Evolutionary conservation across 2,888 invertebrate genomes (phyloP).

Genomic region (Alcis repandata): DNA sequence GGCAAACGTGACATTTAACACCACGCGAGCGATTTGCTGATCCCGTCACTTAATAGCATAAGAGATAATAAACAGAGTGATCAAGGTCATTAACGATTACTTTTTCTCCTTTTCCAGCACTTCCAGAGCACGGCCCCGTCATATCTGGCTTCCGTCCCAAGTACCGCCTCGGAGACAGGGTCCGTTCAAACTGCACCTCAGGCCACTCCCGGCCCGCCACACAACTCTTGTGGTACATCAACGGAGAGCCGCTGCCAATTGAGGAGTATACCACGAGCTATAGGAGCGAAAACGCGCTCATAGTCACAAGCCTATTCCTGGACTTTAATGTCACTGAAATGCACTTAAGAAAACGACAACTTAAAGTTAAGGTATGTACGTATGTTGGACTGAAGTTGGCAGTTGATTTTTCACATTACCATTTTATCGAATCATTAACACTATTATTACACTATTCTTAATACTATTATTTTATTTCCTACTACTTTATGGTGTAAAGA

Average conservation of each 20-base stretch:
- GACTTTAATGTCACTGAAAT: conserved; percentile 90
- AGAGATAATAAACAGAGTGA: too few relatives aligned
- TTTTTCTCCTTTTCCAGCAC: conserved; percentile 78
- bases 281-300: conserved; percentile 83
- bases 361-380: conserved; percentile 88
- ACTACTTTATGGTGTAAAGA: too few relatives aligned
- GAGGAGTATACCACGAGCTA: conserved; percentile 62
- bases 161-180: conserved; percentile 91
- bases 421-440: too few relatives aligned
- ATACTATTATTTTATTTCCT: too few relatives aligned
- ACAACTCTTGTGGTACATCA: conserved; percentile 93
- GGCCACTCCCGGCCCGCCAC: conserved; percentile 91
- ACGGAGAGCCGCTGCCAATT: conserved; percentile 89
- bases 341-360: conserved; percentile 91
- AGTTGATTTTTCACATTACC: too few relatives aligned
- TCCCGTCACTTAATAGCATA: too few relatives aligned
- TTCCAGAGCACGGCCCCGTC: conserved; percentile 91
- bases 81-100: too few relatives aligned
- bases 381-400: too few relatives aligned
- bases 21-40: too few relatives aligned
- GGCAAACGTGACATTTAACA: too few relatives aligned
- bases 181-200: conserved; percentile 92
- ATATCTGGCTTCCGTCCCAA: conserved; percentile 90
- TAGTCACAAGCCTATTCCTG: conserved; percentile 89
- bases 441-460: too few relatives aligned